Evolutionary conservation across 1,140 invertebrate genomes (phyloP), one percentile per base, ranked within the genome.

Genomic region (Drosophila pectinifera): DNA sequence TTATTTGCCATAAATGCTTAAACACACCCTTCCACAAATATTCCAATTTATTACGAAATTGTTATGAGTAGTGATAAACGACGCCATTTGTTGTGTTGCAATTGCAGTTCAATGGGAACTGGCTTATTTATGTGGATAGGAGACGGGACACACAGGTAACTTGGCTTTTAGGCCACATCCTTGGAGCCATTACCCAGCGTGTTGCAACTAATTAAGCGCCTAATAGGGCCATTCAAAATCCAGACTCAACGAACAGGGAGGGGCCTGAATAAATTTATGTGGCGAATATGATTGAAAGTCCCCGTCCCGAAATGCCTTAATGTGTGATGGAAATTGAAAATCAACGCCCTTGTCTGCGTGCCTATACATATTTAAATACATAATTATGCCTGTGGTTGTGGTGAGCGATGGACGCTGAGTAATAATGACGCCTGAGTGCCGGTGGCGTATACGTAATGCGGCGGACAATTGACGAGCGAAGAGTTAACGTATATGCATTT

Each of bases 1-100:
- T 63, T 73, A 56, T 61, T 36, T 36, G 28, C 63, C 26, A 28
- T 10, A 22, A 31, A 7, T 10, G 11, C 4, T 28, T 31, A 39
- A 18, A 28, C 14, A 38, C 39, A 38, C 26, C 28, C 28, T n/a
- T 20, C 24, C 18, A 38, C 34, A 55, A 73, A 58, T 73, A 80
- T 55, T 73, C 45, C 42, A 62, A 79, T 82, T 69, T 73, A 76
- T 67, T 43, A 39, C 51, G 72, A 82, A 88, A 70, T 88, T 76
- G 63, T 51, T 51, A 41, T 43, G 45, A 31, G 28, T 59, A 72
- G 51, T 86, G 83, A 79, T 78, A 79, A 86, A 76, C 63, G 65
- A 79, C 39, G 64, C 74, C 31, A 57, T 78, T 78, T 58, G 43
- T 78, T 62, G 46, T 73, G 62, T 38, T 73, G 45, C 18, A 63